Percentiles rank a stretch among this genome's conserved stretches.
These are phyloP conservation scores for Meloe dianella DNA, from an alignment of 2,888 invertebrate genomes.

Conservation along the genomic window DNA sequence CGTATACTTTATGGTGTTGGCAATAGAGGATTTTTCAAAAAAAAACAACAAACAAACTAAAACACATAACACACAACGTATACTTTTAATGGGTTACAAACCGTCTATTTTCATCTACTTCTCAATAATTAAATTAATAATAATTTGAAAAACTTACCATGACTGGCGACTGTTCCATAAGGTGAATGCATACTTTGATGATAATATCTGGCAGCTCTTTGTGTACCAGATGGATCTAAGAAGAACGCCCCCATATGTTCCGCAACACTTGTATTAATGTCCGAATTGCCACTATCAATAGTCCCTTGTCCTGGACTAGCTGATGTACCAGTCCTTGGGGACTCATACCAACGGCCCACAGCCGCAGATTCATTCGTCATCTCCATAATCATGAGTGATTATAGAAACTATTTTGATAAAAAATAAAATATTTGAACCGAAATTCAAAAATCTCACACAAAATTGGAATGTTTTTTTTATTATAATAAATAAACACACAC, in stretches of 20 bases:
- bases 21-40: not conserved
- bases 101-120: constrained; percentile 14
- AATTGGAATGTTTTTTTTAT: too few relatives aligned
- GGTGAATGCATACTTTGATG: constrained; percentile 62
- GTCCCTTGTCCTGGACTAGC: constrained; percentile 56
- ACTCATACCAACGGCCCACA: constrained; percentile 61
- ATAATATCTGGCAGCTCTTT: constrained; percentile 59
- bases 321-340: constrained; percentile 57
- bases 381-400: constrained; percentile 59
- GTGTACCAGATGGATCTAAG: constrained; percentile 58
- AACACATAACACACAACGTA: not conserved
- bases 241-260: constrained; percentile 61
- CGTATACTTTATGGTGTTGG: not conserved
- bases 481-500: not conserved
- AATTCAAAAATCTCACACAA: constrained; percentile 23
- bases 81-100: not conserved
- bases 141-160: constrained; percentile 54
- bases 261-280: constrained; percentile 58
- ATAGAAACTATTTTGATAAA: constrained; percentile 42
- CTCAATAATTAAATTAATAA: constrained; percentile 36
- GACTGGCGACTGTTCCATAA: constrained; percentile 58
- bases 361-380: constrained; percentile 59
- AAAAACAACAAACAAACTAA: too few relatives aligned
- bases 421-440: constrained; percentile 49
- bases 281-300: constrained; percentile 50